Evolutionary conservation across 2,888 invertebrate species (phyloP).

Genomic region (Lysandra bellargus): DNA sequence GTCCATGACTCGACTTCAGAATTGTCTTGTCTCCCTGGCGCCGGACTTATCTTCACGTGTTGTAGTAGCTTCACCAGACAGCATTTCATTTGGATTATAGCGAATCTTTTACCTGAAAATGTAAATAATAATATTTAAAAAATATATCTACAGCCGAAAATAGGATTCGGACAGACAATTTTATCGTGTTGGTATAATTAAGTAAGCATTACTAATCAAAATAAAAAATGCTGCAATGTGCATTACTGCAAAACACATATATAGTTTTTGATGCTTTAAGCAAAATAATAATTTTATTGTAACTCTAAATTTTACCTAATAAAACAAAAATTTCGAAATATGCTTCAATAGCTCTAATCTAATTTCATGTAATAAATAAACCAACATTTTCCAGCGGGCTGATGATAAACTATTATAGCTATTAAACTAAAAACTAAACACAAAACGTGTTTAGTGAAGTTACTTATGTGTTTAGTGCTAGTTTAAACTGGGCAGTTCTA

Average conservation of each 20-base stretch:
- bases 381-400: no score
- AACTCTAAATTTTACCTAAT: neutral
- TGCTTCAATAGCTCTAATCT: neutral
- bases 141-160: neutral
- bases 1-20: neutral
- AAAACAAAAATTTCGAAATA: neutral
- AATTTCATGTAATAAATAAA: neutral
- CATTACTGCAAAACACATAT: neutral
- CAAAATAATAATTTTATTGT: neutral
- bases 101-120: constrained; percentile 68
- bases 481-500: no score
- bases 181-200: neutral
- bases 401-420: no score
- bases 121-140: neutral
- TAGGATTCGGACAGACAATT: neutral
- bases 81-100: constrained; percentile 72
- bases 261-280: neutral
- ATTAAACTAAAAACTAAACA: no score
- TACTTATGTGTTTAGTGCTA: no score
- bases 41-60: constrained; percentile 51
- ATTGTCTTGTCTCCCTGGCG: constrained; percentile 6
- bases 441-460: no score
- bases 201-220: neutral
- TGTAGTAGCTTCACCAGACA: constrained; percentile 61
- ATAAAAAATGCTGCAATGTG: neutral